phyloP scores from a whole-genome alignment of 53 echinoderm and acorn worm genomes.

The Holothuria scabra region DNA sequence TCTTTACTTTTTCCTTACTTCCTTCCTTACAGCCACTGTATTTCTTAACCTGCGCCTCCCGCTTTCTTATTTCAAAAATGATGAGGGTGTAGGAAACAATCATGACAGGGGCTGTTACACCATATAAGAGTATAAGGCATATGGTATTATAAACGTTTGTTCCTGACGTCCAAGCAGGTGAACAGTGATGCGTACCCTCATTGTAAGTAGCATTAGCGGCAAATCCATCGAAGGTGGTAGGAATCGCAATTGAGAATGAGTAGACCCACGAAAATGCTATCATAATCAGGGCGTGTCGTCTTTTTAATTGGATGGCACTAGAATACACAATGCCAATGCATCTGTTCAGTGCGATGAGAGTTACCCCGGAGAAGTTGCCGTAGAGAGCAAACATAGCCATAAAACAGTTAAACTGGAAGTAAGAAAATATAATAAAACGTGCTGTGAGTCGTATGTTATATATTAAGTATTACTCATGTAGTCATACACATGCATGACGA shows the following conservation, averaged over 20 bases:
- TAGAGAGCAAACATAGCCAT: slow-evolving; percentile 35
- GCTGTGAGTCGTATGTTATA: too few species aligned
- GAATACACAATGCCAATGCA: slow-evolving; percentile 30
- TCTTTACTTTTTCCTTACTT: too few species aligned
- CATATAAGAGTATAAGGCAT: slow-evolving; percentile 26
- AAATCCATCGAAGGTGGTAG: neutral
- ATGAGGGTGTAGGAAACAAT: slow-evolving; percentile 26
- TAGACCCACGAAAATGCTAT: slow-evolving; percentile 16
- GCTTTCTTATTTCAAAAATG: slow-evolving; percentile 37
- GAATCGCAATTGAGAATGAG: slow-evolving; percentile 2
- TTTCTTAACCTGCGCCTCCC: slow-evolving; percentile 25
- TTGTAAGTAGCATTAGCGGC: neutral
- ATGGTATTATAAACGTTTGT: slow-evolving; percentile 38
- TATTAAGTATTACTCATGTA: too few species aligned
- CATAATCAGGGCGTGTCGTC: slow-evolving; percentile 14
- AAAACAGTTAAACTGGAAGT: slow-evolving; percentile 24
- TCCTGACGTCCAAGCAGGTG: slow-evolving; percentile 43
- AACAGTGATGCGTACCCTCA: slow-evolving; percentile 46
- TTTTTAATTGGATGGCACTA: neutral
- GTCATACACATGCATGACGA: too few species aligned
- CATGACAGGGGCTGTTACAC: slow-evolving; percentile 56
- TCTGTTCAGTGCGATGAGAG: slow-evolving; percentile 16
- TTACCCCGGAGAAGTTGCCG: slow-evolving; percentile 42
- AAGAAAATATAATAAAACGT: neutral
- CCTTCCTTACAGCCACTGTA: neutral